Evolutionary conservation across 2,113 vertebrate genomes (phyloP), one percentile per base, ranked within the genome.

Genomic region (Mixornis gularis): DNA sequence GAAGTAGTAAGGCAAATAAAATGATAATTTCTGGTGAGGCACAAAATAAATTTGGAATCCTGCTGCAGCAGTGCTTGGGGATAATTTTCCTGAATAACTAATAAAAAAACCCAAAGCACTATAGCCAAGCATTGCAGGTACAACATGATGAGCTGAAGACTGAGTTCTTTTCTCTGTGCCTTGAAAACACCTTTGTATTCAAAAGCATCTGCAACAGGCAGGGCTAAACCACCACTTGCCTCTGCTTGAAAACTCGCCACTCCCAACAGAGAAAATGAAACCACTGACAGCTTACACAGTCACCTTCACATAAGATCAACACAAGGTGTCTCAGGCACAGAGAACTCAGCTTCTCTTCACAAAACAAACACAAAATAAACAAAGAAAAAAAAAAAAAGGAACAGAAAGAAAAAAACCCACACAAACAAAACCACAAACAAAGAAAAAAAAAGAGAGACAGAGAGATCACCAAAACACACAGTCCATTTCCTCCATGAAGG

Each of bases 191-290:
- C 21, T 86, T 79, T 68, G 44, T 36, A 60, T 72, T 68, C 41
- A 80, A 62, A 87, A 79, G 38, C 49, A 76, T 46, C 60, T 78
- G 52, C 60, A 93, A 80, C 40, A 91, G 51, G 52, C 64, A 95
- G 65, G 19, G 52, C 68, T 85, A 85, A 90, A 82, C 13, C 52
- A 64, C 13, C 41, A 22, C 78, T 82, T 72, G 24, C 29, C 51
- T 80, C 58, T 76, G 7, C 71, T 87, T 64, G 49, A 81, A 88
- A 89, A 79, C 30, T 92, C 93, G 51, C 78, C 58, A 38, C 55
- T 91, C 78, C 58, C 70, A 51, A 6, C 7, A 76, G 15, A 81
- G 51, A 85, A 94, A 88, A 56, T n/a, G 12, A 91, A 94, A 56
- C 19, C 55, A 70, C 24, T 38, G 59, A 41, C 21, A 80, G 63